Percentiles rank a stretch among this genome's conserved stretches.
Conservation (phyloP, 2,888 invertebrate genomes). For the Notocelia uddmanniana region DNA sequence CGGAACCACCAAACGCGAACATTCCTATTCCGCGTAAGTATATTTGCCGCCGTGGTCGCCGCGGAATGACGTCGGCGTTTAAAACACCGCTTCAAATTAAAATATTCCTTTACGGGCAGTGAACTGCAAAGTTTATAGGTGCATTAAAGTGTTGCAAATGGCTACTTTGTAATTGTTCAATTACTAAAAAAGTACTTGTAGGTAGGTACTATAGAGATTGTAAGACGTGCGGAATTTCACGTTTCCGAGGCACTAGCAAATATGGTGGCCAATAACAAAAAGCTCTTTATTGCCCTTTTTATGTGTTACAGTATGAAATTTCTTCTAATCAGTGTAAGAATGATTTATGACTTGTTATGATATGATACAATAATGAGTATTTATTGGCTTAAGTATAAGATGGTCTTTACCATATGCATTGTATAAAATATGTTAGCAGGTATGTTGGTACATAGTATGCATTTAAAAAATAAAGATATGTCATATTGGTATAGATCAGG, state of each 20-base stretch:
- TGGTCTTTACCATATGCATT: no score
- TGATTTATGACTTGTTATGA: neutral
- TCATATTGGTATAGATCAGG: no score
- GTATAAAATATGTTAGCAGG: no score
- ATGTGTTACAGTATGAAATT: constrained; percentile 12
- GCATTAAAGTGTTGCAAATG: constrained; percentile 43
- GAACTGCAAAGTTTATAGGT: constrained; percentile 37
- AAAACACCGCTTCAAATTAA: constrained; percentile 41
- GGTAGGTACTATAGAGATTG: constrained; percentile 21
- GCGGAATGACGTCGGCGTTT: constrained; percentile 34
- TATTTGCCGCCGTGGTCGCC: constrained; percentile 48
- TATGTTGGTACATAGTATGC: no score
- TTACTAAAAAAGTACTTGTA: constrained; percentile 30
- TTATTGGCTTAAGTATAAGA: neutral
- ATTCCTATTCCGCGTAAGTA: constrained; percentile 56
- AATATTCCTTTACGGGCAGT: constrained; percentile 38
- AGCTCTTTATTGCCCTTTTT: constrained; percentile 27
- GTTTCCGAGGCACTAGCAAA: constrained; percentile 31
- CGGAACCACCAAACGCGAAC: constrained; percentile 66
- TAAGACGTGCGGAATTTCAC: constrained; percentile 45
- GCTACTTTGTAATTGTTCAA: constrained; percentile 46
- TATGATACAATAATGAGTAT: neutral
- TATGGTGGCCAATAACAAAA: constrained; percentile 37
- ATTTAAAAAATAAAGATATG: no score
- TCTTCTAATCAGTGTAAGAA: constrained; percentile 8